Base-by-base conservation (phyloP, 2,113 vertebrate species). In the Callospermophilus lateralis region DNA sequence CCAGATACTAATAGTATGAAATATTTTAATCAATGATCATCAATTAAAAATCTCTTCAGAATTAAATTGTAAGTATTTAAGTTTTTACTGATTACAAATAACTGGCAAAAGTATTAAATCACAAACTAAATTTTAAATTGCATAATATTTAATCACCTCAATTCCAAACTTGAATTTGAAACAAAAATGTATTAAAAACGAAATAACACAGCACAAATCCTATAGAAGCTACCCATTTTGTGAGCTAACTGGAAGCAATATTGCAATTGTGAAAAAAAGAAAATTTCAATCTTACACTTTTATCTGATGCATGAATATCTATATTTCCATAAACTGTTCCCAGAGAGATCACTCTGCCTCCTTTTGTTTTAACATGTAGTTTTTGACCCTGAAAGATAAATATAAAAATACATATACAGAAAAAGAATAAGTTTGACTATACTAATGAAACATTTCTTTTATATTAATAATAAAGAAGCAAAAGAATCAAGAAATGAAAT, bases 321-420 rank as follows among this genome's bases (percentile, higher is more conserved):
- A 99, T 98, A 68, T 99, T 99, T 84, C 99, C 99, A 97, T 99
- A 98, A 97, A 99, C 98, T 1, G 99, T 99, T 89, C 99, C 99
- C 84, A 98, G 88, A 91, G 99, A 99, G 93, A 98, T 99, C 91
- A 99, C 98, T 67, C 99, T 98, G 89, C 99, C 99, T 96, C 99
- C 99, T 4, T 96, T 98, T 76, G 99, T 99, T 53, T 81, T 98
- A 87, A 99, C 98, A 96, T 98, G 97, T 15, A 99, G 98, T 89
- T 98, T 99, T 97, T 99, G 99, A 98, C 99, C 98, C 99, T 99
- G 97, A 92, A 97, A 98, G 97, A 95, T 26, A 97, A 96, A 73
- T 61, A 95, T 1, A 70, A 94, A 96, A 96, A 87, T 63, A 88
- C 6, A 94, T 13, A 26, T 90, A 97, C 61, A 53, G 19, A 84